Percentiles rank a stretch among this genome's conserved stretches.
Conservation (phyloP, 2,113 vertebrate species). For the Cisticola juncidis region DNA sequence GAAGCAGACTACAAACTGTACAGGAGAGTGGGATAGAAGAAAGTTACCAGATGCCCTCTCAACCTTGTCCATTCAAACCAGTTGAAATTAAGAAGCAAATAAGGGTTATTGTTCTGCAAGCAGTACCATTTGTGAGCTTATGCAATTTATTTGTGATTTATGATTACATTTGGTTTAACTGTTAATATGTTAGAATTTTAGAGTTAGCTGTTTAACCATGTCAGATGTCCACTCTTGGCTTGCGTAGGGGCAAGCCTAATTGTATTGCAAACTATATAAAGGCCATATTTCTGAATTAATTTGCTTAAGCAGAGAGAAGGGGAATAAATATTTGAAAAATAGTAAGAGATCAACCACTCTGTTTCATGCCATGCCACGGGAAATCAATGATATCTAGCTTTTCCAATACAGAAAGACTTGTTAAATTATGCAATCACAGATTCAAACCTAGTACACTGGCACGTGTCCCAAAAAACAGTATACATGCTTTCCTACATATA, state of each 20-base stretch:
- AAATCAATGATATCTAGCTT: background rate
- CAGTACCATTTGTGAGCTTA: background rate
- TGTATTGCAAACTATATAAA: background rate
- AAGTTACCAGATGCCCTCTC: background rate
- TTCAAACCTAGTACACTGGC: background rate
- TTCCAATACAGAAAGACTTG: background rate
- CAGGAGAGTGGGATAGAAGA: background rate
- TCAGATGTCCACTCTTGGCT: background rate
- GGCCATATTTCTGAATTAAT: background rate
- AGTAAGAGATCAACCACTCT: background rate
- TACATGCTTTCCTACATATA: background rate
- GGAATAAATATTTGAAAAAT: background rate
- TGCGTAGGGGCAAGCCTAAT: background rate
- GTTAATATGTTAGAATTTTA: background rate
- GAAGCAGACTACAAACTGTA: background rate
- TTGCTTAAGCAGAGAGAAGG: background rate
- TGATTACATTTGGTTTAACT: background rate
- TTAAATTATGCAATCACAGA: background rate
- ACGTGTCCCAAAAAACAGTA: background rate
- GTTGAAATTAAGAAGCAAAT: background rate
- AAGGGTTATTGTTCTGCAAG: background rate
- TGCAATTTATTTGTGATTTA: background rate
- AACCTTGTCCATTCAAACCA: background rate
- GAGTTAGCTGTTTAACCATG: background rate
- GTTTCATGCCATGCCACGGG: background rate